Base-by-base conservation (phyloP, 2,113 vertebrate species). In the Bolborhynchus lineola region DNA sequence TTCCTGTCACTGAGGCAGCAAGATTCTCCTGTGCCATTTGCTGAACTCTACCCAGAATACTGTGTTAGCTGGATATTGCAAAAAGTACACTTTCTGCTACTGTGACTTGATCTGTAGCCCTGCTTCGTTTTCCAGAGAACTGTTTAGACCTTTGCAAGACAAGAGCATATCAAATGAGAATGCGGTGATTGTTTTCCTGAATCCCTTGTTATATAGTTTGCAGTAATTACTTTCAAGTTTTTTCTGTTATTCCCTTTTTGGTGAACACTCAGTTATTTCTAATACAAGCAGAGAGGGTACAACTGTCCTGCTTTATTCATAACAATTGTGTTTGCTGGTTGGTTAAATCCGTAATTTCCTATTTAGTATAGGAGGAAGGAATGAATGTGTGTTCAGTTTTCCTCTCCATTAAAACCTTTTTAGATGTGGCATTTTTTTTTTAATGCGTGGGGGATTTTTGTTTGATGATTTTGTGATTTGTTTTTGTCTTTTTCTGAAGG, bases 151-250 rank as follows among this genome's bases (percentile, higher is more conserved):
- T 75, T 64, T 86, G 20, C 39, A 74, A 76, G 63, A 41, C 37
- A 76, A 63, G 50, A 65, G 25, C 13, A 2, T 92, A 67, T 50
- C 62, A 60, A 79, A 60, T 44, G 15, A 77, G 8, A 63, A 46
- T 31, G 41, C 39, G 33, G 20, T 57, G 23, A 68, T 91, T 78
- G 57, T 93, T 94, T 85, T 85, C 53, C 33, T 41, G 29, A 82
- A 19, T 72, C 53, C 18, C 13, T 55, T 79, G 31, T 69, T 79
- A 39, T 16, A 21, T 37, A 46, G 35, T 69, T 74, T 62, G 7
- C 44, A 64, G 28, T 79, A 57, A 71, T 33, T 68, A 16, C 47
- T 31, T 72, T 62, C n/a, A 84, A 41, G 14, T 42, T 53, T 82
- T 84, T 93, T 93, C 39, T 81, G 26, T 68, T 94, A 15, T 19